Evolutionary conservation across 1,140 invertebrate genomes (phyloP).

Genomic region (Drosophila fuyamai): DNA sequence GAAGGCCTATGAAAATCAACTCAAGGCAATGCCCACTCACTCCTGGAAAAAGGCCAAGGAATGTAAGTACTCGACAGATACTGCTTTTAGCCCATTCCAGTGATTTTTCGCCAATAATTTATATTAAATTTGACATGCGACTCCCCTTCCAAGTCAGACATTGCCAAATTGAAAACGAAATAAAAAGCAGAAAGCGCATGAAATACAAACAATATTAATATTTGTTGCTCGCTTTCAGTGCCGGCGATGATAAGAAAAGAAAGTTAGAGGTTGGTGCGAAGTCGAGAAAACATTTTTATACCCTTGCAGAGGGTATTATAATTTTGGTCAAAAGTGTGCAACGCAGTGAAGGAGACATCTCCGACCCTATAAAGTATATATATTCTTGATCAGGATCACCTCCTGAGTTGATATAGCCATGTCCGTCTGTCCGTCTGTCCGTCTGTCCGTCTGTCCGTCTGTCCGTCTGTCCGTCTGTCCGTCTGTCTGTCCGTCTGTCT

Average conservation of each 20-base stretch:
- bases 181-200: slow-evolving; percentile 50
- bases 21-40: slow-evolving; percentile 13
- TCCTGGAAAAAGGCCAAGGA: slow-evolving; percentile 24
- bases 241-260: slow-evolving; percentile 53
- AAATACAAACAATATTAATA: slow-evolving; percentile 79
- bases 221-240: slow-evolving; percentile 67
- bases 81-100: slow-evolving; percentile 13
- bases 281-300: slow-evolving; percentile 68
- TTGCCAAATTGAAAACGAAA: slow-evolving; percentile 67
- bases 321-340: too few species aligned
- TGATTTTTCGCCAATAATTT: slow-evolving; percentile 42
- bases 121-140: slow-evolving; percentile 67
- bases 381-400: too few species aligned
- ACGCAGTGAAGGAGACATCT: too few species aligned
- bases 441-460: too few species aligned
- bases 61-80: slow-evolving; percentile 34
- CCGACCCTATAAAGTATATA: too few species aligned
- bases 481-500: too few species aligned
- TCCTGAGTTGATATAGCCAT: too few species aligned
- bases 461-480: too few species aligned
- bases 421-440: too few species aligned
- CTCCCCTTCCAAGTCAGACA: slow-evolving; percentile 3
- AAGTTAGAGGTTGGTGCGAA: slow-evolving; percentile 28
- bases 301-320: too few species aligned
- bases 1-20: slow-evolving; percentile 52